phyloP scores from a whole-genome alignment of 2,888 invertebrate genomes.

The Stegophylla sp. region DNA sequence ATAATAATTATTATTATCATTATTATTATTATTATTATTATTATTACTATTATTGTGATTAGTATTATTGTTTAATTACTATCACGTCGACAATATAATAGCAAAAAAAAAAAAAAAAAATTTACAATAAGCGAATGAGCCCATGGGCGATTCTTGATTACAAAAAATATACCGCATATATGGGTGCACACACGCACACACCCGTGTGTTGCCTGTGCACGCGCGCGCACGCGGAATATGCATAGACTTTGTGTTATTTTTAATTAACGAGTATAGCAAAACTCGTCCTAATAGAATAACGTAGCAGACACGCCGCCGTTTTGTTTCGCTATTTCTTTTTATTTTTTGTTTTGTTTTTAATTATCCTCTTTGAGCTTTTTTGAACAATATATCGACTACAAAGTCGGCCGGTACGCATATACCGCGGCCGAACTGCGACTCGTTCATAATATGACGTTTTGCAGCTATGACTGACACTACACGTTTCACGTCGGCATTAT shows the following conservation, averaged over 20 bases:
- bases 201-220: neutral
- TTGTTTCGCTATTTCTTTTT: neutral
- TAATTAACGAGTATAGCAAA: neutral
- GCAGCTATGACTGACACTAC: neutral
- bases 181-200: neutral
- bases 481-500: neutral
- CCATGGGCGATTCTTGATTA: neutral
- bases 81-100: too few species aligned
- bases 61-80: neutral
- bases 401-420: neutral
- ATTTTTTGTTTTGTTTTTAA: neutral
- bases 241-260: neutral
- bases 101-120: too few species aligned
- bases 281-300: neutral
- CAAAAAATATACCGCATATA: conserved; percentile 7
- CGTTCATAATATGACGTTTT: neutral
- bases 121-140: conserved; percentile 30
- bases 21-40: neutral
- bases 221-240: neutral
- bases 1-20: neutral
- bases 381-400: neutral
- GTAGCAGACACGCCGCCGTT: neutral
- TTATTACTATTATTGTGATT: neutral
- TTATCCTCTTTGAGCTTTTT: neutral
- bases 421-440: neutral